Evolutionary conservation across 1,140 invertebrate species (phyloP).

Genomic region (Trichonephila inaurata): DNA sequence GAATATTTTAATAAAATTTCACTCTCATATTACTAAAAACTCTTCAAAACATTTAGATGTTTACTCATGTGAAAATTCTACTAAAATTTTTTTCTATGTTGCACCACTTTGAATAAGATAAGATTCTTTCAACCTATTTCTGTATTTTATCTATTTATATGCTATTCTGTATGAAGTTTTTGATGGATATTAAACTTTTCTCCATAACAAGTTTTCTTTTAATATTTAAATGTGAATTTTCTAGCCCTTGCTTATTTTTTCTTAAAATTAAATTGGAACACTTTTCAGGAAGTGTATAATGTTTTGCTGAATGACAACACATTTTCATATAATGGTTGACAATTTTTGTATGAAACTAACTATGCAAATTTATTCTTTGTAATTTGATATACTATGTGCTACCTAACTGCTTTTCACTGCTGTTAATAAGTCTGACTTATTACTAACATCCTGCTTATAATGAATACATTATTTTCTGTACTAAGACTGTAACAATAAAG

Average conservation of each 20-base stretch:
- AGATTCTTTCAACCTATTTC: background rate
- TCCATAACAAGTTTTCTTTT: background rate
- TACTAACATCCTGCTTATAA: conserved; percentile 54
- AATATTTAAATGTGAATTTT: no score
- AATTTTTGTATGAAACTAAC: background rate
- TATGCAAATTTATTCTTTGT: conserved; percentile 23
- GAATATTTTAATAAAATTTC: no score
- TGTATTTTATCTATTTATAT: background rate
- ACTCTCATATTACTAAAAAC: no score
- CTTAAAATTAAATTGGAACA: background rate
- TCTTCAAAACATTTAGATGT: no score
- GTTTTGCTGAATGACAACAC: background rate
- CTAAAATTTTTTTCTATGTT: no score
- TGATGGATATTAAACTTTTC: background rate
- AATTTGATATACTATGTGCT: conserved; percentile 39
- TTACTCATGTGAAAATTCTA: no score
- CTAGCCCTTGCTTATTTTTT: background rate
- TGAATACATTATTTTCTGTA: conserved; percentile 74
- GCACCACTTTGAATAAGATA: no score
- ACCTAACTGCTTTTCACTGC: background rate
- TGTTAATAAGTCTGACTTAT: background rate
- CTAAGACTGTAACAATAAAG: conserved; percentile 73
- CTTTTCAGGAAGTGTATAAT: background rate
- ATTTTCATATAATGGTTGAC: background rate
- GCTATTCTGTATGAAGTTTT: background rate